A percentile compares a stretch with the other conserved stretches of the same genome.
Conservation (phyloP, 2,888 invertebrate genomes). For the Pyrrhosoma nymphula region DNA sequence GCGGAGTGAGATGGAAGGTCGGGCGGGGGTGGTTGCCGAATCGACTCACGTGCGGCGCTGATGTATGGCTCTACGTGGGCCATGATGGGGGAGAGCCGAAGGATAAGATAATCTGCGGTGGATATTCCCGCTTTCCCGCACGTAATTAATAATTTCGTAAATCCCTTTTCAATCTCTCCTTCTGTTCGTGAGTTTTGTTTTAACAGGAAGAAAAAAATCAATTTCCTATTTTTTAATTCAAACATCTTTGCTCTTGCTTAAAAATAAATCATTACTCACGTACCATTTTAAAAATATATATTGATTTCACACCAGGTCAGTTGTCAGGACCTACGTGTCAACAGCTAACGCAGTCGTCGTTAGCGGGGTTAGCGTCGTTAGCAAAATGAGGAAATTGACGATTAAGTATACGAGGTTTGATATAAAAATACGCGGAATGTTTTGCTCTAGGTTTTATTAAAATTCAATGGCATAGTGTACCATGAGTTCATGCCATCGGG, state of each 20-base stretch:
- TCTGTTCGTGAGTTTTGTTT: neutral
- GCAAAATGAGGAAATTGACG: too few relatives aligned
- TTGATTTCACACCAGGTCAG: neutral
- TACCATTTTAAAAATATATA: too few relatives aligned
- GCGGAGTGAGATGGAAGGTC: neutral
- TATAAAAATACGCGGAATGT: too few relatives aligned
- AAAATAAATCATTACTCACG: neutral
- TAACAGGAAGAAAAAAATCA: neutral
- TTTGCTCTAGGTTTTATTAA: too few relatives aligned
- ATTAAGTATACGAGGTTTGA: too few relatives aligned
- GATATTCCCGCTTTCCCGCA: neutral
- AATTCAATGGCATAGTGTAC: too few relatives aligned
- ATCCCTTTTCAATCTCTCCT: conserved; percentile 1
- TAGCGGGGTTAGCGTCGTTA: too few relatives aligned
- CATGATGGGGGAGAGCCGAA: neutral
- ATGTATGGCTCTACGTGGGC: conserved; percentile 5
- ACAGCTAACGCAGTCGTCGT: too few relatives aligned
- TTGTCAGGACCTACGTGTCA: too few relatives aligned
- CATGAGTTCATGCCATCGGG: too few relatives aligned
- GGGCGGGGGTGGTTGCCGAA: neutral
- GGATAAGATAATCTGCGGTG: neutral
- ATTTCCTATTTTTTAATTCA: neutral
- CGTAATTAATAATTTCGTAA: neutral
- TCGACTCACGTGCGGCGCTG: conserved; percentile 19
- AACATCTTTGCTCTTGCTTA: neutral